These are phyloP conservation scores for Drosophila sp. DNA, from an alignment of 1,140 invertebrate species.

Conservation along the genomic window DNA sequence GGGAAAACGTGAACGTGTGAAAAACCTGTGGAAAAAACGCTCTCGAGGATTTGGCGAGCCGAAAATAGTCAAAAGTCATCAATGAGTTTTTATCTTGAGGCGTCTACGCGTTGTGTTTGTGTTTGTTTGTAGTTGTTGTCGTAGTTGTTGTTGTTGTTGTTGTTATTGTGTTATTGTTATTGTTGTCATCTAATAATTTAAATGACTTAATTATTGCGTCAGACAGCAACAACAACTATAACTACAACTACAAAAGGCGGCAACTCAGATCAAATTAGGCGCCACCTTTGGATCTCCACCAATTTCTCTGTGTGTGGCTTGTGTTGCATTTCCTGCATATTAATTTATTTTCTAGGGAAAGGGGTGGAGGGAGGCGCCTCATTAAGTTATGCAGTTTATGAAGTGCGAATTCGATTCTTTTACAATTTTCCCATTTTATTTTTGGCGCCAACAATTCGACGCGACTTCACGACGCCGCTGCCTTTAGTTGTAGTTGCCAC, in stretches of 20 bases:
- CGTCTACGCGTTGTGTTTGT: constrained; percentile 35
- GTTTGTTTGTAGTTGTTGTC: constrained; percentile 48
- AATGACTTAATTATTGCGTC: constrained; percentile 83
- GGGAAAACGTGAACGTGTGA: constrained; percentile 75
- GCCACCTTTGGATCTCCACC: constrained; percentile 31
- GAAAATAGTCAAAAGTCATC: constrained; percentile 68
- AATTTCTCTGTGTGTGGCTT: constrained; percentile 20
- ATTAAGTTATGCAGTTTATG: constrained; percentile 77
- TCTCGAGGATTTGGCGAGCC: constrained; percentile 77
- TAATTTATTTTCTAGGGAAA: constrained; percentile 41
- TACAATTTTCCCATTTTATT: constrained; percentile 23
- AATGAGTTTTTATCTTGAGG: constrained; percentile 37
- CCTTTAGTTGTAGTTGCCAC: constrained; percentile 1
- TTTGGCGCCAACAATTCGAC: constrained; percentile 69
- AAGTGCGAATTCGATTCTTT: constrained; percentile 68
- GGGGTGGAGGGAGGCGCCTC: constrained; percentile 8
- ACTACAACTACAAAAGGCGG: constrained; percentile 57
- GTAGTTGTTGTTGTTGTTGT: constrained; percentile 64
- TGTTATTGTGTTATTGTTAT: constrained; percentile 50
- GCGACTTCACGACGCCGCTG: constrained; percentile 62
- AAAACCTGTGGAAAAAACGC: constrained; percentile 65
- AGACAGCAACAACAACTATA: constrained; percentile 49
- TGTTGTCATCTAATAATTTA: constrained; percentile 81
- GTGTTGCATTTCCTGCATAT: constrained; percentile 69
- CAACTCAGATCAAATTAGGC: constrained; percentile 42